Evolutionary conservation across 2,797 vertebrate genomes (phyloP).

Genomic region (Lycodopsis pacificus): DNA sequence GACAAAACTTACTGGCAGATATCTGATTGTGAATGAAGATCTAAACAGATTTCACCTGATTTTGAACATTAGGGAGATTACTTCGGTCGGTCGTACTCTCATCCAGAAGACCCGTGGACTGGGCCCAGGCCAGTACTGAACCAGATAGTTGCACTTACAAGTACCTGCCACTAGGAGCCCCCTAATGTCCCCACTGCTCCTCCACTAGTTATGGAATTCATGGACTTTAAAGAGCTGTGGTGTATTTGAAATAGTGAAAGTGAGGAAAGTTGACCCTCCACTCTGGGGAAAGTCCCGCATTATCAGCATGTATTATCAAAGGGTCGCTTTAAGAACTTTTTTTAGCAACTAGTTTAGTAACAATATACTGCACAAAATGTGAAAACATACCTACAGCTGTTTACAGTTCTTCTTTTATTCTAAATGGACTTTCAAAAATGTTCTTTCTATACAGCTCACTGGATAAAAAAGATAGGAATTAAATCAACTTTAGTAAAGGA

Average conservation of each 20-base stretch:
- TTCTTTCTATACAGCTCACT: background rate
- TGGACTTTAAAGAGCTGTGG: background rate
- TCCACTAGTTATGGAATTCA: slow-evolving; percentile 6
- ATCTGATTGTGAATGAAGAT: background rate
- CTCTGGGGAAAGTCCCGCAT: background rate
- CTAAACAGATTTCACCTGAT: background rate
- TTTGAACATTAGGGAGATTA: background rate
- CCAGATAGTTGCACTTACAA: background rate
- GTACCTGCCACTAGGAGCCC: slow-evolving; percentile 9
- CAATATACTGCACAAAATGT: background rate
- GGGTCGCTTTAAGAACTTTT: background rate
- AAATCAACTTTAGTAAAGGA: background rate
- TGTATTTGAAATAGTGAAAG: background rate
- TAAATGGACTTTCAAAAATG: background rate
- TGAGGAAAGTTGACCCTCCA: background rate
- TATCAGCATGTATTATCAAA: background rate
- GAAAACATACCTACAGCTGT: background rate
- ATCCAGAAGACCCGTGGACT: background rate
- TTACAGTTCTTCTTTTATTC: background rate
- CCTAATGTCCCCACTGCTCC: background rate
- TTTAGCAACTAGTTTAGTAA: background rate
- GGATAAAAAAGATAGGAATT: background rate
- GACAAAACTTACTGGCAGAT: background rate
- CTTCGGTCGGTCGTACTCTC: background rate
- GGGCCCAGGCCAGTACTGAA: background rate